These are phyloP conservation scores for Thunnus albacares DNA, from an alignment of 2,797 vertebrate species.

Conservation along the genomic window DNA sequence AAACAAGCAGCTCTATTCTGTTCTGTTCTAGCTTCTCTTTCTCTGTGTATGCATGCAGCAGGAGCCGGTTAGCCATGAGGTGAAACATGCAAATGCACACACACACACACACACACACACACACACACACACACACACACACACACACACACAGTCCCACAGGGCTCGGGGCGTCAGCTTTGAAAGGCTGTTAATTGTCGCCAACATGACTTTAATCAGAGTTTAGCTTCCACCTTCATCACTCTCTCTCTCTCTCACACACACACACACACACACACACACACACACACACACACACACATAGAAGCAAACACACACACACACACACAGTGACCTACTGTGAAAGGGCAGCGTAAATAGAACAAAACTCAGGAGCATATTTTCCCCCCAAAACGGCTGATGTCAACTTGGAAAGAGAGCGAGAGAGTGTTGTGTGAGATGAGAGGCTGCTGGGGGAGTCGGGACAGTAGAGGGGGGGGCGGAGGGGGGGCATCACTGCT, in stretches of 20 bases:
- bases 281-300: background rate
- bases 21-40: background rate
- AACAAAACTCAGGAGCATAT: slow-evolving; percentile 49
- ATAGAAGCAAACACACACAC: background rate
- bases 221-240: too few species aligned
- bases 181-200: slow-evolving; percentile 94
- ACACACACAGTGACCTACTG: slow-evolving; percentile 32
- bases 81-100: slow-evolving; percentile 13
- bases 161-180: slow-evolving; percentile 81
- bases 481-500: slow-evolving; percentile 27
- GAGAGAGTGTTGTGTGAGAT: background rate
- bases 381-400: slow-evolving; percentile 32
- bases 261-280: background rate
- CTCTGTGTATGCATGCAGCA: background rate
- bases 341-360: slow-evolving; percentile 55
- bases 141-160: background rate
- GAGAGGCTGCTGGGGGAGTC: background rate
- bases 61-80: slow-evolving; percentile 29
- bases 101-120: too few species aligned
- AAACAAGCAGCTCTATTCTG: background rate
- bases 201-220: slow-evolving; percentile 87
- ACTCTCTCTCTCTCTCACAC: background rate
- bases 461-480: background rate
- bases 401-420: background rate
- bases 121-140: background rate